Conservation (phyloP, 2,113 vertebrate species). For the Saimiri boliviensis region DNA sequence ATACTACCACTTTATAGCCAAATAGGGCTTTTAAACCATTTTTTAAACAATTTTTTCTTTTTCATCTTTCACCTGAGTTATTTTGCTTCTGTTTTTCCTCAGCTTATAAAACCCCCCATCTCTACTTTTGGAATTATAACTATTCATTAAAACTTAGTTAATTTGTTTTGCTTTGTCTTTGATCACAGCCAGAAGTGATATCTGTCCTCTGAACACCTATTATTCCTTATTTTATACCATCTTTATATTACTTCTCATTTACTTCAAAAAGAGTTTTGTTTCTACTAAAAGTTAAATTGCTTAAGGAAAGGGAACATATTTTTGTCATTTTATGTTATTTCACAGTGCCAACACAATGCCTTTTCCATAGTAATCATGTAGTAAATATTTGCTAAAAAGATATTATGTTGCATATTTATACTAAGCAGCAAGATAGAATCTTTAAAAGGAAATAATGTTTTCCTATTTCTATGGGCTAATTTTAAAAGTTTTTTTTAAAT, state of each 20-base stretch:
- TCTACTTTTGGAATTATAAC: conserved; percentile 13
- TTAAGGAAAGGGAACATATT: not conserved
- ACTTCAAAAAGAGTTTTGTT: conserved; percentile 13
- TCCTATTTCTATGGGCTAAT: not conserved
- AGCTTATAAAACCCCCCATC: not conserved
- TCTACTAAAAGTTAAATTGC: conserved; percentile 37
- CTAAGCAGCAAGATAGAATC: not conserved
- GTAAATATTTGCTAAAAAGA: conserved; percentile 24
- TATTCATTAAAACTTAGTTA: not conserved
- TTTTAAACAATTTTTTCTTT: not conserved
- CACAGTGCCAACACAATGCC: not conserved
- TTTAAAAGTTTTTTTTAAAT: conserved; percentile 17
- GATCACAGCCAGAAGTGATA: not conserved
- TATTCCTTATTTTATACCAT: conserved; percentile 6
- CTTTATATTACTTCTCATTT: conserved; percentile 3
- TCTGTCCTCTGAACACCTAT: not conserved
- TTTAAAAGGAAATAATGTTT: conserved; percentile 41
- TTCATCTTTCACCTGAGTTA: not conserved
- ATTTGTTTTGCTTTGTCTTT: not conserved
- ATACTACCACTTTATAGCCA: not conserved
- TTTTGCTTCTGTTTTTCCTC: not conserved
- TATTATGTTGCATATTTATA: not conserved
- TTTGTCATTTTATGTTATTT: conserved; percentile 42
- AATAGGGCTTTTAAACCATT: not conserved
- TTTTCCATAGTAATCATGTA: not conserved